phyloP scores from a whole-genome alignment of 2,113 vertebrate genomes.

The Scatophagus argus region DNA sequence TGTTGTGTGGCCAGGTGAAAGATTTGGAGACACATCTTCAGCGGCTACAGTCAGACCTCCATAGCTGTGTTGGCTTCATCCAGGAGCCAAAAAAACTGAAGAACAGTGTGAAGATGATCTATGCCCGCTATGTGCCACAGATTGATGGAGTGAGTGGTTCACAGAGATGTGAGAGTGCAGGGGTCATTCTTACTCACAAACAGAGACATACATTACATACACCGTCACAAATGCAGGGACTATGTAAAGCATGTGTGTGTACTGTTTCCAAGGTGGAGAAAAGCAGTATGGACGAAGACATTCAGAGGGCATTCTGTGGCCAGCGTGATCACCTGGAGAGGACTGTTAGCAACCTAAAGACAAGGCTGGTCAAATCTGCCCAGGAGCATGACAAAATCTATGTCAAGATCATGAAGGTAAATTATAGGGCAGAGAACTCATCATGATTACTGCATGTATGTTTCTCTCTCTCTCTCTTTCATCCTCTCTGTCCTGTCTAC shows the following conservation, averaged over 20 bases:
- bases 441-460: no score
- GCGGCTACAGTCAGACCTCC: slow-evolving; percentile 89
- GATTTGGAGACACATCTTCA: slow-evolving; percentile 84
- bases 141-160: slow-evolving; percentile 85
- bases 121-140: slow-evolving; percentile 84
- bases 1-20: slow-evolving; percentile 80
- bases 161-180: neutral
- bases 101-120: slow-evolving; percentile 83
- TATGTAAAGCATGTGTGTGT: neutral
- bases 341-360: slow-evolving; percentile 86
- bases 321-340: slow-evolving; percentile 89
- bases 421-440: neutral
- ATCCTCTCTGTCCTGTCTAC: no score
- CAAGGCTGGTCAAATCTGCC: slow-evolving; percentile 83
- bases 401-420: slow-evolving; percentile 89
- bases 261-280: slow-evolving; percentile 83
- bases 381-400: slow-evolving; percentile 86
- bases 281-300: slow-evolving; percentile 81
- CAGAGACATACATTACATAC: neutral
- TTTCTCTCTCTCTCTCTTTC: no score
- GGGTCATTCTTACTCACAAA: neutral
- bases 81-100: slow-evolving; percentile 90
- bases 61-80: slow-evolving; percentile 87
- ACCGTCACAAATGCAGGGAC: neutral
- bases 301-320: slow-evolving; percentile 82